phyloP scores from a whole-genome alignment of 2,888 invertebrate genomes.

The Tenthredo distinguenda region DNA sequence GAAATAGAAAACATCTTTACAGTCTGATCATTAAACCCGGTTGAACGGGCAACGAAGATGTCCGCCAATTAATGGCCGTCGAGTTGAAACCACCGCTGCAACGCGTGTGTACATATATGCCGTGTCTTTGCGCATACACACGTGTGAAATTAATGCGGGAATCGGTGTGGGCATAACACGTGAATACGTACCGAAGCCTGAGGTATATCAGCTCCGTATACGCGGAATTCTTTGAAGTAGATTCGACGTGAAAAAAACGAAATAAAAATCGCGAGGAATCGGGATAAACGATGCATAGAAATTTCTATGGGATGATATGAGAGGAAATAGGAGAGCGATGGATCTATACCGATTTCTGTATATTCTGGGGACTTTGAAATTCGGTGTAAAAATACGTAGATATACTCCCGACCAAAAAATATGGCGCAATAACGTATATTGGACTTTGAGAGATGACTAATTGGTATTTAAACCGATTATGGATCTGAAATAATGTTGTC shows the following conservation, averaged over 20 bases:
- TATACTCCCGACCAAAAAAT: not conserved
- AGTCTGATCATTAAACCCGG: constrained; percentile 74
- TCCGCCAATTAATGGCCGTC: constrained; percentile 72
- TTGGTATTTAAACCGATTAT: not conserved
- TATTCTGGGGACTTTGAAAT: too few relatives aligned
- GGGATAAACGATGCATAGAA: not conserved
- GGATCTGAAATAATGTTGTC: not conserved
- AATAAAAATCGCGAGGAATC: not conserved
- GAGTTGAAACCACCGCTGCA: constrained; percentile 31
- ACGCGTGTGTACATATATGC: not conserved
- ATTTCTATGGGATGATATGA: not conserved
- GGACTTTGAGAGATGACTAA: not conserved
- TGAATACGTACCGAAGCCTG: not conserved
- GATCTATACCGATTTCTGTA: too few relatives aligned
- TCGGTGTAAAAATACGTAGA: not conserved
- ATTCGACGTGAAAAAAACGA: not conserved
- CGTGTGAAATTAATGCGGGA: not conserved
- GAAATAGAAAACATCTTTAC: constrained; percentile 75
- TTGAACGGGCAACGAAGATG: constrained; percentile 66
- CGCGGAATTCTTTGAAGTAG: constrained; percentile 28
- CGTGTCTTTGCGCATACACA: not conserved
- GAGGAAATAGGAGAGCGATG: too few relatives aligned
- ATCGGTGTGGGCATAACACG: not conserved
- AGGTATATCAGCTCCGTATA: not conserved
- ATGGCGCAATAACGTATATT: not conserved